A percentile compares a stretch with the other conserved stretches of the same genome.
Conservation (phyloP, 1,140 invertebrate species). For the Pseudomyrmex concolor region DNA sequence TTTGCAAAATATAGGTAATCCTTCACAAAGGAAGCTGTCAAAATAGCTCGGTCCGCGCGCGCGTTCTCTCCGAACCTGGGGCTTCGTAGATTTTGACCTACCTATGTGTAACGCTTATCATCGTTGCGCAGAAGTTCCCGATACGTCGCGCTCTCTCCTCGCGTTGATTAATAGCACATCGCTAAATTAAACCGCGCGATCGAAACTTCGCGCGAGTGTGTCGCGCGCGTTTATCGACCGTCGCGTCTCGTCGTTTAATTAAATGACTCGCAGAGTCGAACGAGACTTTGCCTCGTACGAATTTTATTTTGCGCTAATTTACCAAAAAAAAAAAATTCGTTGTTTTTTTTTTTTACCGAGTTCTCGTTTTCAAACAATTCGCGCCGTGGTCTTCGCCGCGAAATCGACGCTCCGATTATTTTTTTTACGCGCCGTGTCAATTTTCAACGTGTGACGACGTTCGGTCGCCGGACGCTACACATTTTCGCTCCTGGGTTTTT, state of each 20-base stretch:
- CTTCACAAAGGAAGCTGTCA: conserved; percentile 57
- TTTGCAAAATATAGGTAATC: conserved; percentile 36
- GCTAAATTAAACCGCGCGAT: conserved; percentile 41
- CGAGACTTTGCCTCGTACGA: conserved; percentile 21
- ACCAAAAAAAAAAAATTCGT: conserved; percentile 23
- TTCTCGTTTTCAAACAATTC: conserved; percentile 22
- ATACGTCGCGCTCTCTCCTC: conserved; percentile 28
- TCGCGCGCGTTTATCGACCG: conserved; percentile 40
- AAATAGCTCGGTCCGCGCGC: conserved; percentile 26
- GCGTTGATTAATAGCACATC: conserved; percentile 61
- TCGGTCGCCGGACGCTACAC: conserved; percentile 16
- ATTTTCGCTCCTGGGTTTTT: conserved; percentile 25
- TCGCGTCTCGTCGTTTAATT: conserved; percentile 22
- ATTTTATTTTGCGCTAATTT: conserved; percentile 43
- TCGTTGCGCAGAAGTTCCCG: conserved; percentile 54
- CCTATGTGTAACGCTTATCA: conserved; percentile 48
- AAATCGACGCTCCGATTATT: conserved; percentile 46
- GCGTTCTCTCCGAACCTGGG: not conserved
- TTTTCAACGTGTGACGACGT: conserved; percentile 44
- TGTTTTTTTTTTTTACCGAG: not conserved
- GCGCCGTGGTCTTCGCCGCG: conserved; percentile 6
- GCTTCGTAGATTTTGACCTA: conserved; percentile 30
- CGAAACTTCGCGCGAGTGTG: not conserved
- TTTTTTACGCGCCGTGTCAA: conserved; percentile 24
- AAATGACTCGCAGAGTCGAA: conserved; percentile 21